Percentiles rank a stretch among this genome's conserved stretches.
Conservation (phyloP, 2,888 invertebrate species). For the Parasteatoda lunata region DNA sequence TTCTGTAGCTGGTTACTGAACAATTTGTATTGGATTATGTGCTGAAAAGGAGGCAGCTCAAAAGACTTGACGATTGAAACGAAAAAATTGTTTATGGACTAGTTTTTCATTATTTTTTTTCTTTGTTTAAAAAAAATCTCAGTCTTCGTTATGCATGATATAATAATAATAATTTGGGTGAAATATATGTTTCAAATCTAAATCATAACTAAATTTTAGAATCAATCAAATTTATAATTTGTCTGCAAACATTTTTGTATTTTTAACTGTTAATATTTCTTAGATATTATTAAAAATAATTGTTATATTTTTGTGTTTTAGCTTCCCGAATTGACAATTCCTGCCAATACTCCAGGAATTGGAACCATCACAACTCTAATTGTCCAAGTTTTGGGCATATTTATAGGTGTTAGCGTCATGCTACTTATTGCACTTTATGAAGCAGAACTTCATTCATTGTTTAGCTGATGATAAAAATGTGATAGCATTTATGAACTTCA, state of each 20-base stretch:
- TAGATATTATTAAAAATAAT: not conserved
- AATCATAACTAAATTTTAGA: too few relatives aligned
- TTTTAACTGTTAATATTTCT: not conserved
- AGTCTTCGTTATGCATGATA: too few relatives aligned
- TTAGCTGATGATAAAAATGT: slow-evolving; percentile 66
- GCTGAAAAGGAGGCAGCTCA: too few relatives aligned
- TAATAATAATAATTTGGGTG: too few relatives aligned
- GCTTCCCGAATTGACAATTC: slow-evolving; percentile 88
- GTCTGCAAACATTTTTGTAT: not conserved
- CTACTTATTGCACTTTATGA: slow-evolving; percentile 91
- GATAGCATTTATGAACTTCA: not conserved
- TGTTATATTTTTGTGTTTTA: slow-evolving; percentile 74
- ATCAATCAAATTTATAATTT: not conserved
- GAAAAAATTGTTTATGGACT: too few relatives aligned
- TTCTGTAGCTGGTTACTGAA: too few relatives aligned
- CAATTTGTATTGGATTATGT: too few relatives aligned
- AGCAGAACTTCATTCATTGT: slow-evolving; percentile 82
- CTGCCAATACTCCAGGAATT: slow-evolving; percentile 73
- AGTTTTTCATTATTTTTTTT: too few relatives aligned
- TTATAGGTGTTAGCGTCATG: slow-evolving; percentile 89
- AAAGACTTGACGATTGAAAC: too few relatives aligned
- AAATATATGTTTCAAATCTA: too few relatives aligned
- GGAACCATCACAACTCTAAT: slow-evolving; percentile 84
- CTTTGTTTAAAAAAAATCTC: too few relatives aligned
- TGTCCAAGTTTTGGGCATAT: slow-evolving; percentile 86